Evolutionary conservation across 2,797 vertebrate genomes (phyloP), one percentile per base, ranked within the genome.

Genomic region (Pachyuromys duprasi): DNA sequence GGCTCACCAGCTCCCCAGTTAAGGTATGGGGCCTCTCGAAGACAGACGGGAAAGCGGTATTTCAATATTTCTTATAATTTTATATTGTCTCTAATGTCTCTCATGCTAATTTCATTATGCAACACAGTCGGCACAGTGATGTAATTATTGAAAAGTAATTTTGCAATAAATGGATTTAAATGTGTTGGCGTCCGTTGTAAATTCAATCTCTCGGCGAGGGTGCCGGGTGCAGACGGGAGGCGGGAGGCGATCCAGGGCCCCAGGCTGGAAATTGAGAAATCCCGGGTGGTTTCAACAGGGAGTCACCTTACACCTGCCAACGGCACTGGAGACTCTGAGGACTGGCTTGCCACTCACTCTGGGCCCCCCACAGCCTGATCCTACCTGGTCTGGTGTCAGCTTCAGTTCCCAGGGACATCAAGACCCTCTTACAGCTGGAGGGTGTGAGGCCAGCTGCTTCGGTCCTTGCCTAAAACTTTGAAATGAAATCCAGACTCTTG

Each of bases 121-220:
- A 98, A 98, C 98, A 98, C 97, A 99, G 98, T 98, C 98, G 97
- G 98, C 98, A 97, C 96, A 60, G 96, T 98, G 98, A 99, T 99
- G 98, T 98, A 98, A 98, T 99, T 99, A 99, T 98, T 98, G 98
- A 98, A 98, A 98, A 98, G 98, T 99, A 98, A 98, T 99, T 99
- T 99, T 98, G 98, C 98, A 98, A 99, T 99, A 99, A 99, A 98
- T 98, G 98, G 98, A 98, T 98, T 99, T 98, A 98, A 98, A 99
- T 98, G 98, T 98, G 98, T 98, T 98, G 97, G 82, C 98, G 98
- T 98, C 97, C 89, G 95, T 95, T 95, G 97, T 98, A 98, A 98
- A 99, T 99, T 98, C 98, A 98, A 98, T 98, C 98, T 98, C 95
- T 87, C 42, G 90, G 97, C 96, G 97, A 98, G 98, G 98, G 98